Evolutionary conservation across 2,797 vertebrate genomes (phyloP).

Genomic region (Phyllotis vaccarum): DNA sequence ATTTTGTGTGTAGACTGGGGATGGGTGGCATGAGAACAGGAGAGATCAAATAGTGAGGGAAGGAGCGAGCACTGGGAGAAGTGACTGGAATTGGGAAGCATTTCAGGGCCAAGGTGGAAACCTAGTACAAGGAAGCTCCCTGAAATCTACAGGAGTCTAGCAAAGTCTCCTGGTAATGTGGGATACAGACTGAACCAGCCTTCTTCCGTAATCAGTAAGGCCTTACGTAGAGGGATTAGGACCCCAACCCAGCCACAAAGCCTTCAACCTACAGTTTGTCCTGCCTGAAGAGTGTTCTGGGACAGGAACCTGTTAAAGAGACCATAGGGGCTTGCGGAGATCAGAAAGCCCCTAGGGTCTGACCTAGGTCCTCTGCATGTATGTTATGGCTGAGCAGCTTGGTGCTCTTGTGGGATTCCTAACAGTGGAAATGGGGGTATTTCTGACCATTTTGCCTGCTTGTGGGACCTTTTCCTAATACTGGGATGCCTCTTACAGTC

Average conservation of each 20-base stretch:
- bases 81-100: not conserved
- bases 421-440: not conserved
- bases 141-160: not conserved
- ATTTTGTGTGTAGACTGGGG: not conserved
- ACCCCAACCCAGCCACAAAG: not conserved
- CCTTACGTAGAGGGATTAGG: not conserved
- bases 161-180: not conserved
- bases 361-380: not conserved
- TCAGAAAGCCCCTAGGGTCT: not conserved
- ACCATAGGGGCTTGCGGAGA: not conserved
- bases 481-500: not conserved
- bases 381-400: not conserved
- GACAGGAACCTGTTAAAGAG: not conserved
- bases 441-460: not conserved
- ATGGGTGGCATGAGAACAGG: not conserved
- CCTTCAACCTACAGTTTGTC: not conserved
- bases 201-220: not conserved
- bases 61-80: not conserved
- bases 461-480: not conserved
- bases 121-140: not conserved
- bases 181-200: not conserved
- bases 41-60: not conserved
- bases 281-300: not conserved
- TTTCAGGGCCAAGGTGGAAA: not conserved
- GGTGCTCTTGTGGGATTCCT: not conserved